Evolutionary conservation across 2,797 vertebrate genomes (phyloP).

Genomic region (Phyllotis vaccarum): DNA sequence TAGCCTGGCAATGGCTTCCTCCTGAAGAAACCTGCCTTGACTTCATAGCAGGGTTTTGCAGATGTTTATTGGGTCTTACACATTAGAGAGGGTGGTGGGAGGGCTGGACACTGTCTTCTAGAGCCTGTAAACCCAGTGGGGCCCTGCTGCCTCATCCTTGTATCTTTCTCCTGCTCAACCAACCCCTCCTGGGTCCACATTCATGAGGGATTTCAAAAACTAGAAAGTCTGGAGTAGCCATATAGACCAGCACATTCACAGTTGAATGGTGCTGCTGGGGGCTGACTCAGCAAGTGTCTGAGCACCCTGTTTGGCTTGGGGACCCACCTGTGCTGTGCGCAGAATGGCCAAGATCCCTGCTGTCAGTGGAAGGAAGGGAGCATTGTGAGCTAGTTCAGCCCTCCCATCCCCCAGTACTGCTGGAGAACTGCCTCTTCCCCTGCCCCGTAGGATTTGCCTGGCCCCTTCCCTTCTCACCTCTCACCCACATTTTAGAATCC

Average conservation of each 20-base stretch:
- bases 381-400: neutral
- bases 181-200: neutral
- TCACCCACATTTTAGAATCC: conserved; percentile 61
- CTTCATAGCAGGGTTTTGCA: accelerated
- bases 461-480: conserved; percentile 65
- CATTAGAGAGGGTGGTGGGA: neutral
- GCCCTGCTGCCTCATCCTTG: neutral
- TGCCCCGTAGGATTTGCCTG: neutral
- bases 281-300: neutral
- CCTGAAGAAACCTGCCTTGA: neutral
- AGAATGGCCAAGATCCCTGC: neutral
- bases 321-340: neutral
- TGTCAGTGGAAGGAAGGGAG: neutral
- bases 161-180: neutral
- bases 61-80: neutral
- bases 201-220: neutral
- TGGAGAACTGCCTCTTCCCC: neutral
- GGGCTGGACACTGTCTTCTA: neutral
- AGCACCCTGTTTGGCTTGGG: neutral
- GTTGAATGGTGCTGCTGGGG: neutral
- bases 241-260: neutral
- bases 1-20: neutral
- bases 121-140: neutral
- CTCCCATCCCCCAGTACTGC: conserved; percentile 69
- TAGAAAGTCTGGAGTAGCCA: neutral